Percentiles rank a stretch among this genome's conserved stretches.
Conservation (phyloP, 2,113 vertebrate species). For the Tretioscincus oriximinensis region DNA sequence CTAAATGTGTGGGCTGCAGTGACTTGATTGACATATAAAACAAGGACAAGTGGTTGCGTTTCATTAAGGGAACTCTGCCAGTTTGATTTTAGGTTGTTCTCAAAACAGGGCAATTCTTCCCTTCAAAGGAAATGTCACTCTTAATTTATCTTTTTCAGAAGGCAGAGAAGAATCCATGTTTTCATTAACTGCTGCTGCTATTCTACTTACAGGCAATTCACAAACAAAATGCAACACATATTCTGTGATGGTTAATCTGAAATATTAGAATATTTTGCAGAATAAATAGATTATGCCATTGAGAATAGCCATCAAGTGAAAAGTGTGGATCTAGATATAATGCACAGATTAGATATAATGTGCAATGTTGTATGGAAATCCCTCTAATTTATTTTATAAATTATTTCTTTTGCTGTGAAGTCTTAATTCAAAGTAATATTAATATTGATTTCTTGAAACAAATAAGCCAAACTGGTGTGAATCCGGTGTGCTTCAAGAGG, state of each 20-base stretch:
- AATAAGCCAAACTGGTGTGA: no score
- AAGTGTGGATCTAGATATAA: no score
- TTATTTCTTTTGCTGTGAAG: no score
- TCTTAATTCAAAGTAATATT: no score
- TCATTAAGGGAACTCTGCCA: neutral
- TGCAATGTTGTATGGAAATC: no score
- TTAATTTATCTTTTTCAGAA: neutral
- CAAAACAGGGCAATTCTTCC: slow-evolving; percentile 4
- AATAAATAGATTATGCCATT: no score
- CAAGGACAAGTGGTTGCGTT: slow-evolving; percentile 35
- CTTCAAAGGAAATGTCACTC: neutral
- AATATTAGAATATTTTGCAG: neutral
- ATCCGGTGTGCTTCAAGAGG: no score
- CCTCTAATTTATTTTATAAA: no score
- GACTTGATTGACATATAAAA: slow-evolving; percentile 45
- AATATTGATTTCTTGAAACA: no score
- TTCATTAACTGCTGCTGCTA: neutral
- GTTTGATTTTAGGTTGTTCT: slow-evolving; percentile 9
- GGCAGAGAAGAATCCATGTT: neutral
- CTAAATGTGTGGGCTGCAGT: slow-evolving; percentile 34
- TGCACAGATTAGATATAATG: no score
- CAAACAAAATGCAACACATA: neutral
- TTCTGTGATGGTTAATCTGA: neutral
- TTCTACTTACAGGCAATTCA: neutral
- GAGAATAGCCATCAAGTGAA: no score